These are phyloP conservation scores for Lithobates pipiens DNA, from an alignment of 2,797 vertebrate genomes.

Conservation along the genomic window DNA sequence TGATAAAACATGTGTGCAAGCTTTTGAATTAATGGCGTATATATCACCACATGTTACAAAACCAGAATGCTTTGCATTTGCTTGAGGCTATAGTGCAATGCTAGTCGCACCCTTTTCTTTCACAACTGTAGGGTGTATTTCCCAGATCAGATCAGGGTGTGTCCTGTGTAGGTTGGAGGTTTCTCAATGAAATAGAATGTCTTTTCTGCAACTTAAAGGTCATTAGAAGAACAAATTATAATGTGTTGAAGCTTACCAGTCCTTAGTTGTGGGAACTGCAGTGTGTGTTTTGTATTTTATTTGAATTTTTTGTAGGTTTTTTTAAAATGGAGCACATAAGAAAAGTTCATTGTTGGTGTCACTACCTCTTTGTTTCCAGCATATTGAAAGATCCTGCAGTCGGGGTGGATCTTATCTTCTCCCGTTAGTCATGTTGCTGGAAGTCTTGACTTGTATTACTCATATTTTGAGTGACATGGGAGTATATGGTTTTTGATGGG, in stretches of 20 bases:
- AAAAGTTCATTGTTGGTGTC: not conserved
- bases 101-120: slow-evolving; percentile 26
- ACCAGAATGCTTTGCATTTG: not conserved
- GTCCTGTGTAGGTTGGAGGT: not conserved
- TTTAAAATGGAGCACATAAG: not conserved
- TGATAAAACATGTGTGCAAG: not conserved
- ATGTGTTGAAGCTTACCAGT: not conserved
- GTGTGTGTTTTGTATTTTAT: too few species aligned
- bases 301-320: too few species aligned
- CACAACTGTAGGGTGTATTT: slow-evolving; percentile 23
- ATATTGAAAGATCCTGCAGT: not conserved
- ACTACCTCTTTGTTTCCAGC: not conserved
- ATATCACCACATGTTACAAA: not conserved
- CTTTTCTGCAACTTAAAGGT: not conserved
- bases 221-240: not conserved
- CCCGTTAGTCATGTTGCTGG: not conserved
- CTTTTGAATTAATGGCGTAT: not conserved
- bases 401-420: not conserved
- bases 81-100: slow-evolving; percentile 25
- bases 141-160: slow-evolving; percentile 28
- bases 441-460: not conserved
- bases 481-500: not conserved
- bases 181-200: slow-evolving; percentile 12
- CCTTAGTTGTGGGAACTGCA: too few species aligned
- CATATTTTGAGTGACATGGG: slow-evolving; percentile 27